Evolutionary conservation across 2,888 invertebrate species (phyloP), one percentile per base, ranked within the genome.

Genomic region (Boloria selene): DNA sequence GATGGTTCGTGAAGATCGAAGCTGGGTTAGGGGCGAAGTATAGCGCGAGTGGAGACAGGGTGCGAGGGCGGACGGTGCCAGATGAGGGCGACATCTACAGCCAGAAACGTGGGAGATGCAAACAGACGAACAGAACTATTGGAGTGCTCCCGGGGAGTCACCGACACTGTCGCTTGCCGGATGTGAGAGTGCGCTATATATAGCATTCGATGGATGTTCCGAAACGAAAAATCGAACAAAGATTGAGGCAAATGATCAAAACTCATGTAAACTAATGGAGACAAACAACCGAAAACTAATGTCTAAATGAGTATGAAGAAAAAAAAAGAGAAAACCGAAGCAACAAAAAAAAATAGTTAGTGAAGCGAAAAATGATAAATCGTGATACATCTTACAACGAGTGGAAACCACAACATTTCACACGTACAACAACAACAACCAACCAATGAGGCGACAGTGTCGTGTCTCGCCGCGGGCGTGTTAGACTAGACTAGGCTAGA

Each of bases 41-140:
- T n/a, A 69, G 68, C 72, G 73, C 71, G 22, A 26, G 69, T 69
- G 72, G 74, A 75, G 72, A 75, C 74, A 73, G 77, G 75, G 77
- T 73, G 75, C 69, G 77, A 78, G 76, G 75, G 80, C 77, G 74
- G 76, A 79, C 78, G 77, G 84, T 82, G 85, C 82, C 79, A 70
- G 74, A 76, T 75, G 79, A 77, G 74, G 76, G 74, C 76, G 73
- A 75, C 74, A 72, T 69, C 75, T 75, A 77, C 79, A 74, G 77
- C 75, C 75, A 77, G 72, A 77, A 77, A 81, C 81, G 80, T 83
- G 81, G 79, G 72, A 75, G 81, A 85, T 86, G 86, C 86, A 87
- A 78, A 86, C 82, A 81, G 80, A 86, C 85, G 82, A 82, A 83
- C 83, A 82, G 79, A 85, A 78, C 82, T 84, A 85, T 76, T 76